Percentiles rank a stretch among this genome's conserved stretches.
Conservation (phyloP, 2,113 vertebrate genomes). For the Campylomormyrus tamandua region DNA sequence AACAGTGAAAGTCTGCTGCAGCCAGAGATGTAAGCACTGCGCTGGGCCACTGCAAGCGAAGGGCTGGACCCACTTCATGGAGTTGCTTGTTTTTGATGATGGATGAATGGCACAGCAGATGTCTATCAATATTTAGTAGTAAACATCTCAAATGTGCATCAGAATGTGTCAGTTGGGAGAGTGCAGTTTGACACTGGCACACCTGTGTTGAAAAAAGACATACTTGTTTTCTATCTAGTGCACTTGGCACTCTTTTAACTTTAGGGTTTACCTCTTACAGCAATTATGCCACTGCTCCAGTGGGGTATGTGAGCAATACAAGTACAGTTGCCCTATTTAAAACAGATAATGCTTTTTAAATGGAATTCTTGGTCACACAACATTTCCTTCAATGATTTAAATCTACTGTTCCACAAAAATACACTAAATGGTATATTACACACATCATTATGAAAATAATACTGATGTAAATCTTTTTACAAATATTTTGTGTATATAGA, state of each 20-base stretch:
- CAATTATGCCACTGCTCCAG: background rate
- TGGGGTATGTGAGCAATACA: background rate
- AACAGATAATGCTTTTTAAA: background rate
- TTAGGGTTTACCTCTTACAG: background rate
- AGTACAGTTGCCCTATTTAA: background rate
- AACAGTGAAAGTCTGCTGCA: constrained; percentile 31
- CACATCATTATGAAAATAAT: background rate
- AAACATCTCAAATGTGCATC: constrained; percentile 55
- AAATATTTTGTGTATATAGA: background rate
- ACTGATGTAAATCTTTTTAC: background rate
- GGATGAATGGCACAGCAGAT: constrained; percentile 61
- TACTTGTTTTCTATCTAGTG: constrained; percentile 19
- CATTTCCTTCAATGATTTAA: background rate
- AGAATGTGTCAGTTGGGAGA: constrained; percentile 52
- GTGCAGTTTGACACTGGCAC: constrained; percentile 39
- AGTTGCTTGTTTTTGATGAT: constrained; percentile 47
- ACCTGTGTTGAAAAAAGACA: constrained; percentile 27
- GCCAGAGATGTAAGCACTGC: constrained; percentile 38
- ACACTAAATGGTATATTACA: background rate
- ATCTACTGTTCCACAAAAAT: background rate
- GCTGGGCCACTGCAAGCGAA: constrained; percentile 26
- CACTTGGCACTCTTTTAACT: background rate
- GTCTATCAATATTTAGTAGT: constrained; percentile 72
- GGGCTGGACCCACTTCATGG: constrained; percentile 49
- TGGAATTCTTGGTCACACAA: background rate